Base-by-base conservation (phyloP, 2,888 invertebrate species). In the Sphaeridia pumilis region DNA sequence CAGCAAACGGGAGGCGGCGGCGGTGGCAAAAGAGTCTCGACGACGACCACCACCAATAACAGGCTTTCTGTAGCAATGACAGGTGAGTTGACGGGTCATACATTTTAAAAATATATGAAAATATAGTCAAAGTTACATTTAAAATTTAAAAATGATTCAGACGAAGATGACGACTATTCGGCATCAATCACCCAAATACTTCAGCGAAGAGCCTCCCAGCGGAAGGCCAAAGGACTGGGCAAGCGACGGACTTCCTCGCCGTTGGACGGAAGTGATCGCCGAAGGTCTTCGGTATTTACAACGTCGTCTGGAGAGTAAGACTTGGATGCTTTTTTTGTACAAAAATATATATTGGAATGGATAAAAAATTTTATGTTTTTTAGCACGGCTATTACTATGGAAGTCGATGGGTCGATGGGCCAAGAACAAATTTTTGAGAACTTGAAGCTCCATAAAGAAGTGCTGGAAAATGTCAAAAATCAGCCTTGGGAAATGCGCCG, bases 381-480 rank as follows among this genome's bases (percentile, higher is more conserved):
- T 68, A 85, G 85, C 59, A 85, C 84, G 17, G 83, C 82, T 14
- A 82, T 83, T 67, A 83, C 83, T 2, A 76, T 85, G 70, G 87
- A 87, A 20, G 63, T 55, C 56, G 87, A 86, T 25, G 69, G 67
- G 2, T 45, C 25, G 65, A 81, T 82, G 61, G 81, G 82, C 0
- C 84, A 89, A 68, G 88, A 89, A 67, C 86, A 88, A 72, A 87
- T 90, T 60, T 85, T 85, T 68, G 89, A 89, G 70, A 90, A 88
- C 67, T 83, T 93, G 56, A 82, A 84, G 61, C 72, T 92, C 28
- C 90, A 93, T 71, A 92, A 92, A 69, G 92, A 93, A 71, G 87
- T 93, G 1, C 74, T 93, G 58, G 82, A 83, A 59, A 85, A 83
- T 42, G 86, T 90, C 12, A 87, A 87, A 67, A 79, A 84, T 66